phyloP scores from a whole-genome alignment of 2,888 invertebrate genomes.

The Plutella xylostella region DNA sequence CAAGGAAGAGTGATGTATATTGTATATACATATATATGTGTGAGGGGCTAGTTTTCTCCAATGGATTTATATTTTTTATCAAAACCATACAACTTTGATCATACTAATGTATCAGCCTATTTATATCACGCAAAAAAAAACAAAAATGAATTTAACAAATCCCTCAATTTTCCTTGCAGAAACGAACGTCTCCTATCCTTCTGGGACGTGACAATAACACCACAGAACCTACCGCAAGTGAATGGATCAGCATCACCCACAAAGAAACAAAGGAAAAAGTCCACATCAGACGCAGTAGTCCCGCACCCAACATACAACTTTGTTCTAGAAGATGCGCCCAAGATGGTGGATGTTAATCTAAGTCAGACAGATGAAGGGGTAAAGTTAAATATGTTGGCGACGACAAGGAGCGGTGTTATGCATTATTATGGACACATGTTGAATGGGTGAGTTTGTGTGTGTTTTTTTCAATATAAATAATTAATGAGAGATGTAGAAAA shows the following conservation, averaged over 20 bases:
- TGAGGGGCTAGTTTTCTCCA: not conserved
- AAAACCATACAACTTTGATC: no score
- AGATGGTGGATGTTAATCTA: slow-evolving; percentile 53
- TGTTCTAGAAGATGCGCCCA: slow-evolving; percentile 78
- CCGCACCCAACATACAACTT: slow-evolving; percentile 59
- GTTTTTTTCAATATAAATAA: no score
- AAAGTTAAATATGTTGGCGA: slow-evolving; percentile 59
- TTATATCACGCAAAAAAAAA: no score
- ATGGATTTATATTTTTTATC: not conserved
- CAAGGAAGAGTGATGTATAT: no score
- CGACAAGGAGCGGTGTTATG: slow-evolving; percentile 82
- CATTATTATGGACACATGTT: slow-evolving; percentile 82
- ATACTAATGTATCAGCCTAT: not conserved
- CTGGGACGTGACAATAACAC: slow-evolving; percentile 53
- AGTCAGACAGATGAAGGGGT: slow-evolving; percentile 61
- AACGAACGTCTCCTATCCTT: slow-evolving; percentile 58
- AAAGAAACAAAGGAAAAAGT: slow-evolving; percentile 46
- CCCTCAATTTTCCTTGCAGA: slow-evolving; percentile 27
- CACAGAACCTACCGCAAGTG: slow-evolving; percentile 31
- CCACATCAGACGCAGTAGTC: slow-evolving; percentile 19
- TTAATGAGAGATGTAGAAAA: no score
- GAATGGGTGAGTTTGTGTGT: slow-evolving; percentile 78
- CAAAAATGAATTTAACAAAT: not conserved
- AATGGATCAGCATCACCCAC: slow-evolving; percentile 47
- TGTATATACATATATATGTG: not conserved